Evolutionary conservation across 1,140 invertebrate genomes (phyloP).

Genomic region (Callitettix versicolor): DNA sequence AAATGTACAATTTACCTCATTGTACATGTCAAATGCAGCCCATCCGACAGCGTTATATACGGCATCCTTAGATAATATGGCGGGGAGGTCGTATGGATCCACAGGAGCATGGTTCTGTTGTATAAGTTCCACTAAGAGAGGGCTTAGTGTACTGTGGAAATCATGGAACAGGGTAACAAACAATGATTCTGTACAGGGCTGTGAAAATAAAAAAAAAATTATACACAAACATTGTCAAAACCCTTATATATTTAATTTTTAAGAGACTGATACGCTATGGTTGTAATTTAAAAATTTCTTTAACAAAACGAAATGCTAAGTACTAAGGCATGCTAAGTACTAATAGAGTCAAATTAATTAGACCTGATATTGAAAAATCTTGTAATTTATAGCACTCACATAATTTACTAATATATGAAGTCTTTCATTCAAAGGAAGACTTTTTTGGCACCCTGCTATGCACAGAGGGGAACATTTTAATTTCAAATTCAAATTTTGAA

Average conservation of each 20-base stretch:
- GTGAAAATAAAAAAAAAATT: slow-evolving; percentile 31
- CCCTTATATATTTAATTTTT: too few species aligned
- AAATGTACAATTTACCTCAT: slow-evolving; percentile 78
- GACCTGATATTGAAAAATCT: too few species aligned
- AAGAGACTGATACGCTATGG: background rate
- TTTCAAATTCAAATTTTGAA: too few species aligned
- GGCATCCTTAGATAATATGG: slow-evolving; percentile 83
- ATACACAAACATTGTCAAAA: background rate
- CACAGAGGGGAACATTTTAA: too few species aligned
- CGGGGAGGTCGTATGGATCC: slow-evolving; percentile 55
- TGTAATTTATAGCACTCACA: too few species aligned
- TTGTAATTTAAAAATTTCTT: background rate
- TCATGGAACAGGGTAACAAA: slow-evolving; percentile 76
- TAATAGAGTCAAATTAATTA: too few species aligned
- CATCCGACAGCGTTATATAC: slow-evolving; percentile 87
- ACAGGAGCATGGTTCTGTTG: slow-evolving; percentile 46
- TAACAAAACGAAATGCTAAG: background rate
- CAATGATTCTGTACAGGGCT: slow-evolving; percentile 79
- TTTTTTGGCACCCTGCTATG: too few species aligned
- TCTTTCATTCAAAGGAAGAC: too few species aligned
- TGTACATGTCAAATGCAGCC: slow-evolving; percentile 82
- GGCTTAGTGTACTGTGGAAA: slow-evolving; percentile 55
- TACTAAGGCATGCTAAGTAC: background rate
- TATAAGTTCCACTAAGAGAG: slow-evolving; percentile 59
- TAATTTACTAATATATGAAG: too few species aligned